These are phyloP conservation scores for Chionomys nivalis DNA, from an alignment of 2,113 vertebrate species.

Conservation along the genomic window DNA sequence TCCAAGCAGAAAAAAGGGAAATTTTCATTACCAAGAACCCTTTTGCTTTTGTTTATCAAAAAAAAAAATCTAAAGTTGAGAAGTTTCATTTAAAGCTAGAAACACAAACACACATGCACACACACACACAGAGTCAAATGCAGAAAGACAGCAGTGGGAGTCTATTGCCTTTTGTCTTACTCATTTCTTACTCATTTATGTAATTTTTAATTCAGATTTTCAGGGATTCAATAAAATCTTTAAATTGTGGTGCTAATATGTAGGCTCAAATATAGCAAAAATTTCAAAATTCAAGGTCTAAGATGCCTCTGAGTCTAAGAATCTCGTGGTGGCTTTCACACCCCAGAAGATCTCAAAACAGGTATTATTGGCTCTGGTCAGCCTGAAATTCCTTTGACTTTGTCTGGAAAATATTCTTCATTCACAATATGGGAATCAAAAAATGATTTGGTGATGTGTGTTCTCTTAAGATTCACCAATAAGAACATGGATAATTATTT, in stretches of 20 bases:
- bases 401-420: background rate
- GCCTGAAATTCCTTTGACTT: background rate
- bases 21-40: background rate
- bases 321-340: background rate
- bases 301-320: background rate
- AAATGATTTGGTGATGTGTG: background rate
- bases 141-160: background rate
- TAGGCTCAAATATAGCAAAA: background rate
- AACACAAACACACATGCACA: background rate
- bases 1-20: background rate
- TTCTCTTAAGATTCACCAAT: constrained; percentile 5
- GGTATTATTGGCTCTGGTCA: background rate
- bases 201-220: background rate
- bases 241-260: background rate
- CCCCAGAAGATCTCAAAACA: background rate
- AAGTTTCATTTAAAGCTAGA: background rate
- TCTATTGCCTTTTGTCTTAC: background rate
- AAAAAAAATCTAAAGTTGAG: background rate
- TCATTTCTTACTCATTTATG: background rate
- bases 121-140: background rate
- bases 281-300: background rate
- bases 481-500: background rate
- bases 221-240: background rate
- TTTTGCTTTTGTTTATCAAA: constrained; percentile 1
- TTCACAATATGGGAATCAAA: background rate